Evolutionary conservation across 2,113 vertebrate species (phyloP).

Genomic region (Carassius carassius): DNA sequence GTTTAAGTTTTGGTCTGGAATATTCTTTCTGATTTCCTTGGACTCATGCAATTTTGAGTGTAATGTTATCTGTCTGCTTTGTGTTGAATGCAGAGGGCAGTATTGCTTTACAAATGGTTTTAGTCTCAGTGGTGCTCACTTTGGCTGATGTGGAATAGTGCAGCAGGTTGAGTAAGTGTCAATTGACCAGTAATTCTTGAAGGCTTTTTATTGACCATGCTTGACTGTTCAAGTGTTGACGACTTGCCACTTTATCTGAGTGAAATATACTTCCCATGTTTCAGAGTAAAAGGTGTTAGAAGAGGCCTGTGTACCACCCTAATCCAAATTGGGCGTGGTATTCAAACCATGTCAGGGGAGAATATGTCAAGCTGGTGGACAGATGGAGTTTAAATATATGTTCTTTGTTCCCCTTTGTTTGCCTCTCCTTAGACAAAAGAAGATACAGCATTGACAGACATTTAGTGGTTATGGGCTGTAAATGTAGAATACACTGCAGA

Average conservation of each 20-base stretch:
- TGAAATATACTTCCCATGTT: neutral
- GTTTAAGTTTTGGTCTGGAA: too few relatives aligned
- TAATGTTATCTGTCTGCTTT: neutral
- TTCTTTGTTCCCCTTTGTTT: conserved; percentile 53
- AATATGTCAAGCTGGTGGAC: conserved; percentile 54
- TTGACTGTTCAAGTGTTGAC: neutral
- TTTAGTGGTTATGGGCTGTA: neutral
- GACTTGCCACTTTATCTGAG: neutral
- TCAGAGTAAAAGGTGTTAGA: neutral
- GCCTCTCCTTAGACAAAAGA: conserved; percentile 15
- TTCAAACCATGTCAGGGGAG: conserved; percentile 48
- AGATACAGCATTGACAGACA: neutral
- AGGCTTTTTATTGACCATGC: neutral
- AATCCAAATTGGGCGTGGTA: conserved; percentile 60
- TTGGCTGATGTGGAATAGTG: neutral
- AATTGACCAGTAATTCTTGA: neutral
- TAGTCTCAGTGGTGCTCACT: neutral
- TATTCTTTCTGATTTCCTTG: neutral
- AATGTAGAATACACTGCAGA: neutral
- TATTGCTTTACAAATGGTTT: conserved; percentile 1
- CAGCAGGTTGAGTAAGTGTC: neutral
- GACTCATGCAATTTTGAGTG: neutral
- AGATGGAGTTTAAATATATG: conserved; percentile 71
- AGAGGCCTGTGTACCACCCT: conserved; percentile 4
- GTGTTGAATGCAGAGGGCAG: conserved; percentile 6